These are phyloP conservation scores for Calyptomena viridis DNA, from an alignment of 2,113 vertebrate species.

Conservation along the genomic window DNA sequence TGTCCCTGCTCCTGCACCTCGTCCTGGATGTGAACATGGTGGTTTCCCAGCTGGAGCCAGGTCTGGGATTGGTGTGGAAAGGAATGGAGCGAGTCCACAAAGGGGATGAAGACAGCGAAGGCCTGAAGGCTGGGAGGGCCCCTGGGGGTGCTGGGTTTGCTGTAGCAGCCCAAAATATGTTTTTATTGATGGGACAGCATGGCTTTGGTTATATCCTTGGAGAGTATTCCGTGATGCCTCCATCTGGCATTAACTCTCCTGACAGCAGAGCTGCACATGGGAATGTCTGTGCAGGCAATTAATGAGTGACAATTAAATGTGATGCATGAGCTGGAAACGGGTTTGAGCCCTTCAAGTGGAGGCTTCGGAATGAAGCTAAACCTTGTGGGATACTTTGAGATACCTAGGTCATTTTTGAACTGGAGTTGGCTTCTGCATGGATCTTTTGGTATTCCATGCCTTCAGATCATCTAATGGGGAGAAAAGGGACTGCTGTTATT, in stretches of 20 bases:
- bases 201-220: neutral
- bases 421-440: neutral
- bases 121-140: neutral
- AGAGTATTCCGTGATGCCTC: neutral
- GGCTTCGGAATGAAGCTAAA: neutral
- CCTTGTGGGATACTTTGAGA: neutral
- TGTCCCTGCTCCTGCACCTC: neutral
- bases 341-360: neutral
- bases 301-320: neutral
- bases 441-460: neutral
- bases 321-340: neutral
- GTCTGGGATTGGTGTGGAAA: neutral
- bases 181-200: neutral
- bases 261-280: neutral
- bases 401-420: neutral
- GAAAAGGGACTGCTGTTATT: neutral
- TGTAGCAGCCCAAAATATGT: neutral
- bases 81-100: fast-evolving
- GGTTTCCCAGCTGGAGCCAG: neutral
- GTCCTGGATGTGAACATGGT: neutral
- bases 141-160: neutral
- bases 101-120: neutral
- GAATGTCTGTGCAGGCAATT: fast-evolving
- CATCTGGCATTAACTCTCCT: neutral
- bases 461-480: neutral